Conservation (phyloP, 2,888 invertebrate species). For the Tiphia femorata region DNA sequence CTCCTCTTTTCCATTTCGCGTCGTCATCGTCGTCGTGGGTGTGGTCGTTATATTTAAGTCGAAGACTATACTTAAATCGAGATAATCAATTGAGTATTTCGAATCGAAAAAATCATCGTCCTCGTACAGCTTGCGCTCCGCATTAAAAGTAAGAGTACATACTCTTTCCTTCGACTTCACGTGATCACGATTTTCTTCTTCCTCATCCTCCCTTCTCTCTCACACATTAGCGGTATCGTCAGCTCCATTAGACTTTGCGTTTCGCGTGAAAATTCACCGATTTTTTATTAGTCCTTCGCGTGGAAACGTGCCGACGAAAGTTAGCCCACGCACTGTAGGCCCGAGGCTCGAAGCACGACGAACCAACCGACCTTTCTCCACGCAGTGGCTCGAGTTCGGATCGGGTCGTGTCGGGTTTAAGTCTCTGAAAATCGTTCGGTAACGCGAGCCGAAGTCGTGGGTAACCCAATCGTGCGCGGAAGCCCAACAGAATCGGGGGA, state of each 20-base stretch:
- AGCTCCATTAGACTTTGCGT: too few relatives aligned
- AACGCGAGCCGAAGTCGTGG: not conserved
- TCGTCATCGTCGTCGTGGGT: not conserved
- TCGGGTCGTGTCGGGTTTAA: not conserved
- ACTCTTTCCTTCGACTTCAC: too few relatives aligned
- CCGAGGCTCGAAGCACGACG: too few relatives aligned
- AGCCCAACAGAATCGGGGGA: not conserved
- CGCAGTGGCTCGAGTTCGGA: not conserved
- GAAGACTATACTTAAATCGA: conserved; percentile 18
- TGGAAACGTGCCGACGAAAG: too few relatives aligned
- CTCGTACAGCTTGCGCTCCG: not conserved
- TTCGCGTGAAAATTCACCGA: too few relatives aligned
- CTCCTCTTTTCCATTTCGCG: too few relatives aligned
- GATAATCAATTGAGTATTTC: conserved; percentile 26
- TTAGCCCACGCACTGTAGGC: too few relatives aligned
- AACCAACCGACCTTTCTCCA: too few relatives aligned
- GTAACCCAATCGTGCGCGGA: not conserved
- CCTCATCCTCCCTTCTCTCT: too few relatives aligned
- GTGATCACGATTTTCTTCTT: too few relatives aligned
- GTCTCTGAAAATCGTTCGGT: not conserved
- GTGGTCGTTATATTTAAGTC: conserved; percentile 21
- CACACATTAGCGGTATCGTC: too few relatives aligned
- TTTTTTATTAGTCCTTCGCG: too few relatives aligned
- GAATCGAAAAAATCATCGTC: conserved; percentile 8
- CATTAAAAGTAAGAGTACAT: not conserved